Evolutionary conservation across 2,113 vertebrate species (phyloP).

Genomic region (Rhabdomys dilectus): DNA sequence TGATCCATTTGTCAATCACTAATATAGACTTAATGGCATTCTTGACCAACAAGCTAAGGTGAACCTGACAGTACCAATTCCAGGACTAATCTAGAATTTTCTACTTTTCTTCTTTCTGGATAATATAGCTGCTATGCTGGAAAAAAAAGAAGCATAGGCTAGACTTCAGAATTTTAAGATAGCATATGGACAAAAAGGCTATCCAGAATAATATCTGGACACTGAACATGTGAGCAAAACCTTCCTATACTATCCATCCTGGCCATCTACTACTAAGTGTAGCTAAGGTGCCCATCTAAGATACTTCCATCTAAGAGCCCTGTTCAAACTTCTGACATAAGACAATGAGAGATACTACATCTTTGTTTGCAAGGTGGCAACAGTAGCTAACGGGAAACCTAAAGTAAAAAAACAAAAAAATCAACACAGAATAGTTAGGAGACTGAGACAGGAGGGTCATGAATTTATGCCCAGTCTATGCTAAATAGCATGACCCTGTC

Average conservation of each 20-base stretch:
- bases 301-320: background rate
- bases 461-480: background rate
- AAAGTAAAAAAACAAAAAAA: background rate
- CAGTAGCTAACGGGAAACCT: constrained; percentile 29
- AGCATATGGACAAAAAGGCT: background rate
- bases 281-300: background rate
- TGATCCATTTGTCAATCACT: background rate
- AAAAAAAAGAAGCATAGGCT: background rate
- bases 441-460: background rate
- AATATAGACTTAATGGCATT: background rate
- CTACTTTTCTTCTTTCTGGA: background rate
- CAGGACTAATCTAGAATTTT: background rate
- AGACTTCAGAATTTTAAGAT: background rate
- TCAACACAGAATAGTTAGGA: background rate
- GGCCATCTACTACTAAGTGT: background rate
- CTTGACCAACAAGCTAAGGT: background rate
- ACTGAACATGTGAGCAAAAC: background rate
- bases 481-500: background rate
- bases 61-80: background rate
- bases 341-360: background rate
- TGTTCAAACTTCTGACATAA: constrained; percentile 4
- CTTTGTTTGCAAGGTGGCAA: background rate
- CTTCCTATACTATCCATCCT: background rate
- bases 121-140: background rate
- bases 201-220: background rate